A percentile compares a stretch with the other conserved stretches of the same genome.
phyloP scores from a whole-genome alignment of 2,113 vertebrate species.

The Damaliscus lunatus region DNA sequence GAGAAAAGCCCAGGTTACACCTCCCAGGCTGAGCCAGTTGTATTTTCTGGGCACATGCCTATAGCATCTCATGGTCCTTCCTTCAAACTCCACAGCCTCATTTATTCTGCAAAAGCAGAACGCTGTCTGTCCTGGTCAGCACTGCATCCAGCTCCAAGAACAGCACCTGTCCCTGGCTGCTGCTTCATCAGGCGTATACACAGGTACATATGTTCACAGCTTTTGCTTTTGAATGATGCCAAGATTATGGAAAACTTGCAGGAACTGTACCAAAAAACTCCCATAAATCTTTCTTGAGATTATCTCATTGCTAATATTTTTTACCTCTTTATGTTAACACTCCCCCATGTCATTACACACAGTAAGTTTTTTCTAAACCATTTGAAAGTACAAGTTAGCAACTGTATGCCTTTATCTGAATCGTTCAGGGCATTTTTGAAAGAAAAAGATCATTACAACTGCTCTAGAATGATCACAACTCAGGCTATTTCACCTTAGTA shows the following conservation, averaged over 20 bases:
- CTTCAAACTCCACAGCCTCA: accelerated
- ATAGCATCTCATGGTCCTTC: accelerated
- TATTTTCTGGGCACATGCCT: background rate
- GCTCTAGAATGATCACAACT: background rate
- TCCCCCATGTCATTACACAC: too few relatives aligned
- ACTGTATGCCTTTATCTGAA: too few relatives aligned
- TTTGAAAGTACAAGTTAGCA: too few relatives aligned
- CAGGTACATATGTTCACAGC: accelerated
- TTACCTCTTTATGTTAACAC: too few relatives aligned
- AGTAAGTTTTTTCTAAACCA: too few relatives aligned
- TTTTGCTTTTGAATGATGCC: background rate
- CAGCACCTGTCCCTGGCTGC: background rate
- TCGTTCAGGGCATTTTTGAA: background rate
- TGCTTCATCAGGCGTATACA: accelerated
- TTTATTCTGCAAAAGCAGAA: background rate
- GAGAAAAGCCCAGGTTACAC: background rate
- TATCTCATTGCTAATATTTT: accelerated
- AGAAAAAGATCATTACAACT: background rate
- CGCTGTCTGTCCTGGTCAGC: background rate
- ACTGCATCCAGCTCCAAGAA: accelerated
- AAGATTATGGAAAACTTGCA: background rate
- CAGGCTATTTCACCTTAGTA: background rate
- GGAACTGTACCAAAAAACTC: too few relatives aligned
- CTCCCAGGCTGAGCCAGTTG: accelerated
- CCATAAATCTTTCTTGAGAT: accelerated